Evolutionary conservation across 2,888 invertebrate genomes (phyloP), one percentile per base, ranked within the genome.

Genomic region (Synanthedon formicaeformis): DNA sequence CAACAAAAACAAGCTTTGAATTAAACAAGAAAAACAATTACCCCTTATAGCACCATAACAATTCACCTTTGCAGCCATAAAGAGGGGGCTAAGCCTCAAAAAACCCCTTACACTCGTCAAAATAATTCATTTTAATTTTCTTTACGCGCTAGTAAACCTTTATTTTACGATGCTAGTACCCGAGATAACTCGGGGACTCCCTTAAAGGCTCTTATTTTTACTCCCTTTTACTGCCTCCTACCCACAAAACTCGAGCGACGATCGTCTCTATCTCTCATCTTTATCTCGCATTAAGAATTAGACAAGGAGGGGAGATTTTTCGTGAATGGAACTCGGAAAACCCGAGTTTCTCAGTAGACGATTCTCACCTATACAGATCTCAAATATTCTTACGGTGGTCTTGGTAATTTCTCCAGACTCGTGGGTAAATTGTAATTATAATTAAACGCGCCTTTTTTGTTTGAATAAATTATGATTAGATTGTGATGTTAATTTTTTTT

Each of bases 121-220:
- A 87, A 87, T 87, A 87, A 87, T 86, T 87, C 87, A 87, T 87
- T 87, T 86, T 87, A 86, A 87, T 87, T 87, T 86, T 85, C 85
- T 86, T 86, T 87, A 87, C 84, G 81, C 77, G 72, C 81, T 73
- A 84, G 80, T 87, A 86, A 87, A 87, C 82, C 86, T 86, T 86
- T 86, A 87, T 87, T 87, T 87, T 87, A 87, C 81, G 82, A 76
- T 67, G 72, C 67, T 67, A 74, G 73, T 74, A 70, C 75, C 71
- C 72, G 75, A 84, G 86, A 87, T 87, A 86, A 84, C 78, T 74
- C 76, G 72, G 82, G 79, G 78, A 77, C 64, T 81, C 83, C 85
- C 83, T 81, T 77, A 70, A 74, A 82, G 80, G 81, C 82, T 73
- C 75, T 81, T 75, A 71, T 64, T 64, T 66, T 63, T 61, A 61